Evolutionary conservation across 2,113 vertebrate genomes (phyloP), one percentile per base, ranked within the genome.

Genomic region (Euleptes europaea): DNA sequence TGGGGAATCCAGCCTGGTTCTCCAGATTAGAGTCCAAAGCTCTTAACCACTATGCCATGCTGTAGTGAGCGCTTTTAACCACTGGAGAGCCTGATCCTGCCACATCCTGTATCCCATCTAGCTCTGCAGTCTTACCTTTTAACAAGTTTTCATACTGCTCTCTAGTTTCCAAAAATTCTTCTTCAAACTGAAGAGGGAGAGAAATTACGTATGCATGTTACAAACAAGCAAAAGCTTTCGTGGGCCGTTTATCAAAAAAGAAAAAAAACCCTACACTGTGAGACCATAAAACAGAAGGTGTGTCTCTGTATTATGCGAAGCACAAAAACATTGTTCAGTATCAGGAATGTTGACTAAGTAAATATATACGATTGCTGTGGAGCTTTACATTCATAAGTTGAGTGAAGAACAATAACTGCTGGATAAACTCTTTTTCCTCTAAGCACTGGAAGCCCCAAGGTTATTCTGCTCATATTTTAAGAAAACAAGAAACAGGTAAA

Each of bases 141-240:
- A 95, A 4, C 21, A 98, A 88, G 72, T 97, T 97, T 72, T 92
- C 80, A 92, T 94, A 97, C 26, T 97, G 94, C 47, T 97, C 95
- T 51, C 91, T 95, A 60, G 90, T 97, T 86, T 95, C 95, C 78
- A 98, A 51, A 92, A 91, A 77, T 42, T 96, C 90, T 91, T 98
- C 97, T 84, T 98, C 97, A 91, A 97, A 98, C 97, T 98, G 95
- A 85, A 88, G 82, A 87, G 86, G 86, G 38, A 35, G 89, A 9
- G 57, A 38, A 33, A 67, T 23, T 86, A 2, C 83, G 44, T 78
- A 10, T 26, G 75, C 35, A 33, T 5, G 28, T 47, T 40, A 17
- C 5, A 31, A 19, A 38, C 15, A 31, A 26, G 13, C 80, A 40
- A 38, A 51, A 26, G 17, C n/a, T 17, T 71, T 70, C 38, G 26